phyloP scores from a whole-genome alignment of 2,888 invertebrate genomes.

The Standfussiana lucernea region DNA sequence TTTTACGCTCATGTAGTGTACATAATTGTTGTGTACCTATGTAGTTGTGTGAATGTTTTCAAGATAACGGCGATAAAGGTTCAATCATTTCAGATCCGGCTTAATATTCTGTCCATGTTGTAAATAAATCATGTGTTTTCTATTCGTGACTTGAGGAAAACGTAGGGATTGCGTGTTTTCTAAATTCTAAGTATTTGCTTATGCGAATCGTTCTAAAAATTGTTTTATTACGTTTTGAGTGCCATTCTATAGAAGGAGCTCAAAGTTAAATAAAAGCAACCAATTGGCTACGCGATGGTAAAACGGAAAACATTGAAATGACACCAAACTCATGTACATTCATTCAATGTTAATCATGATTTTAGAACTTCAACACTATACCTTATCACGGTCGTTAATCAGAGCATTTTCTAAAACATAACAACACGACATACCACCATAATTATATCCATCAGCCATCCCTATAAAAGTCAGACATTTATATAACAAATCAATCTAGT shows the following conservation, averaged over 20 bases:
- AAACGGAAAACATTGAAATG: neutral
- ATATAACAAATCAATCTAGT: constrained; percentile 31
- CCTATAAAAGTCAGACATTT: constrained; percentile 26
- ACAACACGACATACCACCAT: neutral
- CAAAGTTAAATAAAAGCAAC: neutral
- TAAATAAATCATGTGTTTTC: constrained; percentile 5
- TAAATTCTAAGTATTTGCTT: constrained; percentile 10
- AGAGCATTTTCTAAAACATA: neutral
- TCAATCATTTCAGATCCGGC: neutral
- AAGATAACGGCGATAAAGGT: neutral
- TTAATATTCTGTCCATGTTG: constrained; percentile 12
- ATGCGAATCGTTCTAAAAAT: constrained; percentile 25
- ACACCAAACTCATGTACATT: neutral
- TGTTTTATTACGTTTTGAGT: neutral
- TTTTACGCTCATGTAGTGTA: neutral
- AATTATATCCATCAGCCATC: constrained; percentile 1
- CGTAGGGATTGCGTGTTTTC: constrained; percentile 4
- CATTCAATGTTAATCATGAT: neutral
- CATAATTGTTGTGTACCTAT: neutral
- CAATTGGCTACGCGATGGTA: constrained; percentile 35
- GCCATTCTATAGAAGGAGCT: neutral
- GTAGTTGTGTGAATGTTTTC: constrained; percentile 10
- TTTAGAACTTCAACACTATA: neutral
- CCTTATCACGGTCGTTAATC: neutral
- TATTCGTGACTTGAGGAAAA: neutral